These are phyloP conservation scores for Erpornis zantholeuca DNA, from an alignment of 2,113 vertebrate genomes.

Conservation along the genomic window DNA sequence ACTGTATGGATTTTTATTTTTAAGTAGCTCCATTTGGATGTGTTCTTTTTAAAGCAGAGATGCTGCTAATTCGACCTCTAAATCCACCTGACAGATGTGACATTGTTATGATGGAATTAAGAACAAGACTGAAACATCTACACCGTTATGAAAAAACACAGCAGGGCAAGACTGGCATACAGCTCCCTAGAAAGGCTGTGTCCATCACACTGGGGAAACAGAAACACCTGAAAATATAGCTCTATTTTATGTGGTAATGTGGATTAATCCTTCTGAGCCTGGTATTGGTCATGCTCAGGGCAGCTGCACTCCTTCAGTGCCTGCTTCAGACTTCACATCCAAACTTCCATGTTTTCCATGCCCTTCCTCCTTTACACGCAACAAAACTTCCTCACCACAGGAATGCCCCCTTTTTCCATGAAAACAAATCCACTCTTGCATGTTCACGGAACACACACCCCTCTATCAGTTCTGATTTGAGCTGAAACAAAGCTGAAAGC, in stretches of 20 bases:
- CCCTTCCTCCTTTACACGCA: not conserved
- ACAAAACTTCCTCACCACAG: not conserved
- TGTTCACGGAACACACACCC: accelerated
- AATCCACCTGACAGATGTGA: not conserved
- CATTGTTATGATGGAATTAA: not conserved
- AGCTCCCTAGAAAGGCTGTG: not conserved
- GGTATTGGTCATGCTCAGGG: not conserved
- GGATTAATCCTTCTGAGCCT: not conserved
- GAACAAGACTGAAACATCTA: not conserved
- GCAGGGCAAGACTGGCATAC: not conserved
- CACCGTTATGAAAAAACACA: not conserved
- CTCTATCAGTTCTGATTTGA: not conserved
- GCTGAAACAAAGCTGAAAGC: not conserved
- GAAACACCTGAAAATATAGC: not conserved
- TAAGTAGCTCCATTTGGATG: not conserved
- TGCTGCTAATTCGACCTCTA: accelerated
- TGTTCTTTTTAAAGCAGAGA: not conserved
- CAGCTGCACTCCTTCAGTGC: not conserved
- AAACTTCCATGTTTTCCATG: not conserved
- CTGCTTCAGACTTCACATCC: not conserved
- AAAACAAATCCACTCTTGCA: not conserved
- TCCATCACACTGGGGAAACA: not conserved
- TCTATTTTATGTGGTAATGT: accelerated
- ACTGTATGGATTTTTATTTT: accelerated
- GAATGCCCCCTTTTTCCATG: not conserved